Percentiles rank a stretch among this genome's conserved stretches.
Evolutionary conservation across 92 coral and sea anemone species (phyloP).

Genomic region (Virgularia gustaviana): DNA sequence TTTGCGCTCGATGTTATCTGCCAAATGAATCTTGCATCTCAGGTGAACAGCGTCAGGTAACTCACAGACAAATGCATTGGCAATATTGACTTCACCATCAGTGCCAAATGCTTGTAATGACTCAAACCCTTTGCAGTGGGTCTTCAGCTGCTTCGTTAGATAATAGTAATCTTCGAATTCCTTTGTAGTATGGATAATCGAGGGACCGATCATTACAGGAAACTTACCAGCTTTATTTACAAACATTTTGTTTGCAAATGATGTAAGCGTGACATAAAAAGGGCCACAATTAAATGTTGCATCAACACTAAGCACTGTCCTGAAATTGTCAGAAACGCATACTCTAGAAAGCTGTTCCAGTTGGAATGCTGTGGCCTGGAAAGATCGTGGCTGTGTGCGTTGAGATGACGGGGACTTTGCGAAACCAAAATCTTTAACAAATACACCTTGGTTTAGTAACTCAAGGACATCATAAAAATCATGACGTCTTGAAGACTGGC

Average conservation of each 20-base stretch:
- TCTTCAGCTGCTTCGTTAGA: constrained; percentile 32
- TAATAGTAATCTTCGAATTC: constrained; percentile 51
- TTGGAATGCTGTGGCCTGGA: constrained; percentile 48
- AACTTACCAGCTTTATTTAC: constrained; percentile 34
- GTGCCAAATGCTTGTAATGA: constrained; percentile 48
- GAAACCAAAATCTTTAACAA: constrained; percentile 56
- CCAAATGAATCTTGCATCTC: constrained; percentile 48
- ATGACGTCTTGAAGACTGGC: constrained; percentile 24
- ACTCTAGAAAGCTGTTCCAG: constrained; percentile 42
- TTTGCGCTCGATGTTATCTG: constrained; percentile 56
- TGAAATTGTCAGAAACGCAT: constrained; percentile 30
- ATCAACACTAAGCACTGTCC: constrained; percentile 49
- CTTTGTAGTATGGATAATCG: constrained; percentile 47
- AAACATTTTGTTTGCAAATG: constrained; percentile 51
- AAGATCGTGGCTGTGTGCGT: constrained; percentile 55
- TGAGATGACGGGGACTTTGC: constrained; percentile 25
- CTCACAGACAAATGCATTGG: constrained; percentile 53
- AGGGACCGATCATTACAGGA: constrained; percentile 47
- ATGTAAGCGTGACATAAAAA: constrained; percentile 47
- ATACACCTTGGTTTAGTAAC: constrained; percentile 52
- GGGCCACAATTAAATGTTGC: constrained; percentile 61
- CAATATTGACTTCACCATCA: constrained; percentile 57
- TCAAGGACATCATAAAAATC: constrained; percentile 53
- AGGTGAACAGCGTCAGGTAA: constrained; percentile 43
- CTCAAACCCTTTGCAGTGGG: constrained; percentile 40